Conservation (phyloP, 2,797 vertebrate genomes). For the Phylloscopus collybita region DNA sequence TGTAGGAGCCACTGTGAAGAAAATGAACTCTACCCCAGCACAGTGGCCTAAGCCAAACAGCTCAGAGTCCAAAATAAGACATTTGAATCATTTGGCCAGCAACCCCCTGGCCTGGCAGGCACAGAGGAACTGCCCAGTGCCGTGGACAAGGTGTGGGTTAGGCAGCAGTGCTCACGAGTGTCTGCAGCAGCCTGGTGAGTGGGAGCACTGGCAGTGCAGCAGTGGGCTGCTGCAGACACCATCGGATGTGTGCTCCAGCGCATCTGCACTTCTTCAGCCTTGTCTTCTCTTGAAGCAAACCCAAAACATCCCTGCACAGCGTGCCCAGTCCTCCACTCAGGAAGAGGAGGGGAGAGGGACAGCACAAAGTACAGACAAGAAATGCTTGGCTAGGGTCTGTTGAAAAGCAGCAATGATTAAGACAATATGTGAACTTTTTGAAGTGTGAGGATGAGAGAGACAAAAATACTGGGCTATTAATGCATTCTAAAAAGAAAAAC, state of each 20-base stretch:
- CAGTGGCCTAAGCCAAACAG: not conserved
- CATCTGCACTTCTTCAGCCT: not conserved
- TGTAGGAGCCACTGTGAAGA: not conserved
- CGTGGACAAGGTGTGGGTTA: not conserved
- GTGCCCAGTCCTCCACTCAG: not conserved
- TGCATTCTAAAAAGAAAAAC: not conserved
- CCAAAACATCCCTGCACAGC: not conserved
- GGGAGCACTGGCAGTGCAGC: not conserved
- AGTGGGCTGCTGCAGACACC: not conserved
- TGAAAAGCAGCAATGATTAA: not conserved
- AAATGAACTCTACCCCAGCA: not conserved
- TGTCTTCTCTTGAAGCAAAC: not conserved
- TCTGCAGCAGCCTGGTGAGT: not conserved
- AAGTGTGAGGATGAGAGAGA: not conserved
- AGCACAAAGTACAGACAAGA: not conserved
- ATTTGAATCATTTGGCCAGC: not conserved
- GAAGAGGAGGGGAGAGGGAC: not conserved
- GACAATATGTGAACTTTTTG: not conserved
- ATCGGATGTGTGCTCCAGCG: rapidly evolving
- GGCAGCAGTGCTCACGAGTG: not conserved
- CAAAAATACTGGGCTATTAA: not conserved
- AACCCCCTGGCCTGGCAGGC: not conserved
- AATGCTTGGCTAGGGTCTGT: not conserved
- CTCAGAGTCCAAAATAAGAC: not conserved
- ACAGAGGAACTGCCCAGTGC: not conserved